A percentile compares a stretch with the other conserved stretches of the same genome.
phyloP scores from a whole-genome alignment of 1,140 invertebrate genomes.

The Neodiprion lecontei region DNA sequence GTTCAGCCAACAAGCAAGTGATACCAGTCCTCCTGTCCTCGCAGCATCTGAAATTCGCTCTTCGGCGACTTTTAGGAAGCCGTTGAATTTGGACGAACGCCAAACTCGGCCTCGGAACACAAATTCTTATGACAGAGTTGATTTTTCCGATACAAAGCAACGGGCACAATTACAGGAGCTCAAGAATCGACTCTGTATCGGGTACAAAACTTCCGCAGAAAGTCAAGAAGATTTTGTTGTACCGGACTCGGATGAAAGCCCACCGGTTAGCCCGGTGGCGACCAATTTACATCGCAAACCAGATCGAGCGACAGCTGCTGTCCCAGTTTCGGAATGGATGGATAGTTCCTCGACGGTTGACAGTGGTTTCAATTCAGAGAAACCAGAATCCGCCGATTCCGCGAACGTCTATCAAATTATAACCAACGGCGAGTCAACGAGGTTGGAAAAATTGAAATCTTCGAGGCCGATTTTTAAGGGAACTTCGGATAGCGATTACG shows the following conservation, averaged over 20 bases:
- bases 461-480: too few relatives aligned
- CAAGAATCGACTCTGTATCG: too few relatives aligned
- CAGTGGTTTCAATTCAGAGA: conserved; percentile 5
- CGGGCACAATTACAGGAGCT: too few relatives aligned
- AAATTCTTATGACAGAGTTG: too few relatives aligned
- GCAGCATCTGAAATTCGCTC: background rate
- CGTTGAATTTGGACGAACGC: background rate
- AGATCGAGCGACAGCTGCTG: background rate
- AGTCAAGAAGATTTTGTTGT: background rate
- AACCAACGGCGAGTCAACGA: too few relatives aligned
- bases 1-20: background rate
- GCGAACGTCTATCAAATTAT: too few relatives aligned
- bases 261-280: background rate
- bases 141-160: too few relatives aligned
- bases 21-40: too few relatives aligned
- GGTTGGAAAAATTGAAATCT: too few relatives aligned
- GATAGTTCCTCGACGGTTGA: background rate
- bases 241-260: background rate
- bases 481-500: background rate
- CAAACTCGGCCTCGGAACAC: background rate
- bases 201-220: too few relatives aligned
- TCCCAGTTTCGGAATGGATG: background rate
- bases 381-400: background rate
- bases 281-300: background rate
- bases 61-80: background rate